A percentile compares a stretch with the other conserved stretches of the same genome.
These are phyloP conservation scores for Genyomyrus donnyi DNA, from an alignment of 2,113 vertebrate genomes.

Conservation along the genomic window DNA sequence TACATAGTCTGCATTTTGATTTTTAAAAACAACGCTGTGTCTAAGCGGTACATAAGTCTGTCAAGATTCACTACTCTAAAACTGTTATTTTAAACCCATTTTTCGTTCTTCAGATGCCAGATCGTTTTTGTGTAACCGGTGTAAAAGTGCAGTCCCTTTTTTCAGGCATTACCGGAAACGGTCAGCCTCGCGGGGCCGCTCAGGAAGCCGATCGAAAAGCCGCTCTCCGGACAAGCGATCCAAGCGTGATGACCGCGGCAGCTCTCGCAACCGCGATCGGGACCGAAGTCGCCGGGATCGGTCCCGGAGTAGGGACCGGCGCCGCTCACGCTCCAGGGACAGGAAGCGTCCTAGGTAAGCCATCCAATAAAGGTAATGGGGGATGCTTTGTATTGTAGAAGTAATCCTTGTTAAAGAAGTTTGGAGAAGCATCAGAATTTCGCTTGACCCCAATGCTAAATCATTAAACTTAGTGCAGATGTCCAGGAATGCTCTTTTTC, in stretches of 20 bases:
- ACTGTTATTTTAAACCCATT: not conserved
- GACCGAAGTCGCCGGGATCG: conserved; percentile 68
- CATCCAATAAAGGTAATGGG: not conserved
- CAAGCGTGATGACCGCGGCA: conserved; percentile 77
- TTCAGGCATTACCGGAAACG: conserved; percentile 90
- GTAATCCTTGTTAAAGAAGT: not conserved
- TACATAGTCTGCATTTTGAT: not conserved
- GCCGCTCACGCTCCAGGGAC: conserved; percentile 85
- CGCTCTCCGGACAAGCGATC: conserved; percentile 88
- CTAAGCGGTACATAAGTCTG: not conserved
- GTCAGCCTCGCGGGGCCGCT: conserved; percentile 78
- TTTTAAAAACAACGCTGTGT: not conserved
- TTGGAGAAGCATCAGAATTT: not conserved
- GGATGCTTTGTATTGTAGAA: not conserved
- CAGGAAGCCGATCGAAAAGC: conserved; percentile 81
- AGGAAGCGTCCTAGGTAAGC: conserved; percentile 78
- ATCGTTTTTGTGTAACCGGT: not conserved
- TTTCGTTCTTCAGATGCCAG: not conserved
- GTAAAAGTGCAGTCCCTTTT: not conserved
- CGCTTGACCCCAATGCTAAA: not conserved
- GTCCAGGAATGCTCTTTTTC: not conserved
- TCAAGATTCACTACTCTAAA: not conserved
- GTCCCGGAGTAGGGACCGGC: conserved; percentile 83
- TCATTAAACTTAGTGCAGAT: not conserved
- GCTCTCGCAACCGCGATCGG: conserved; percentile 67